Evolutionary conservation across 2,113 vertebrate species (phyloP), one percentile per base, ranked within the genome.

Genomic region (Physeter macrocephalus): DNA sequence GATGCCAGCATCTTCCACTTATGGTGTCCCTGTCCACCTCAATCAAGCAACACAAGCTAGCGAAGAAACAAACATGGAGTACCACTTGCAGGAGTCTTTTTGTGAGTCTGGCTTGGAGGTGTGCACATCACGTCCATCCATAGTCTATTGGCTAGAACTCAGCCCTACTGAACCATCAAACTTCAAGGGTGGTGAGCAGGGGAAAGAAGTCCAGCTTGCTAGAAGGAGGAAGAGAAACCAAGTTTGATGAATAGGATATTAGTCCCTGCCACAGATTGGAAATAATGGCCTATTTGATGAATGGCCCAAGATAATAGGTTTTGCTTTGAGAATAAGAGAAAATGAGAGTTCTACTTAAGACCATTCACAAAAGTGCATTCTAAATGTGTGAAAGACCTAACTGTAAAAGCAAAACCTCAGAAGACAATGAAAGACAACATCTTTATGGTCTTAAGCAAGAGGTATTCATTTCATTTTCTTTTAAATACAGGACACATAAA

Each of bases 91-190:
- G 57, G 62, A 39, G 27, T 7, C 2, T 3, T 81, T 52, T 25
- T 0, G 0, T 1, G 17, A 27, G 8, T 36, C n/a, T 18, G 31
- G 1, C 29, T 69, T 41, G 21, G n/a, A 46, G 15, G 64, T 25
- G 15, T 31, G 2, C 0, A 5, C 6, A 8, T 18, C 25, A 6
- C 0, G 2, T 25, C 11, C 13, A 34, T 6, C 43, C 29, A 20
- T 14, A 17, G 54, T 6, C 43, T 31, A 3, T 23, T 5, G 6
- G 17, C 54, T n/a, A 14, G 31, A 52, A 61, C 59, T 87, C 66
- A 31, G n/a, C 36, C 14, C 0, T 0, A 9, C 0, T 31, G 34
- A 9, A 4, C 21, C 21, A 1, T 18, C 15, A 31, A 11, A 6
- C 31, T 36, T 31, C 20, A n/a, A 1, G 5, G 5, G 25, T 41